phyloP scores from a whole-genome alignment of 2,113 vertebrate genomes.

The Peromyscus polionotus region DNA sequence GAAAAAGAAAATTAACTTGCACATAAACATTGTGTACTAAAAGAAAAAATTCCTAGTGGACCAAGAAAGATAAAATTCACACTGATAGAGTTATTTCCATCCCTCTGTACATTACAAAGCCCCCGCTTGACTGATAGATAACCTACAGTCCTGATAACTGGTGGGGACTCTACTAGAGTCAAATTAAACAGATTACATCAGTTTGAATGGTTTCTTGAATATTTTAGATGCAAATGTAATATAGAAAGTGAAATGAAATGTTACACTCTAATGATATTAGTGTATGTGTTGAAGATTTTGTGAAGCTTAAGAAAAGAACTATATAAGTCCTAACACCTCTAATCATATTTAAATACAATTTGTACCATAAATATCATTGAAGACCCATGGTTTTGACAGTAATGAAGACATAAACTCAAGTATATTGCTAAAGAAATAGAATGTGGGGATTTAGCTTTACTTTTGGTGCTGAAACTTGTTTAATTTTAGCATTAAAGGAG shows the following conservation, averaged over 20 bases:
- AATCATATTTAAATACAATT: constrained; percentile 7
- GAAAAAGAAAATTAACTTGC: constrained; percentile 55
- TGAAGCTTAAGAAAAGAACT: not conserved
- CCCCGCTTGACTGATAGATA: not conserved
- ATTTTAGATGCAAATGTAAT: constrained; percentile 24
- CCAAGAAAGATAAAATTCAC: not conserved
- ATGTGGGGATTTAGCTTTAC: not conserved
- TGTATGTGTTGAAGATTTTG: not conserved
- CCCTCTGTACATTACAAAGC: not conserved
- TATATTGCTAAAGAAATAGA: not conserved
- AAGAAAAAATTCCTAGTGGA: not conserved
- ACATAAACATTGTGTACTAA: not conserved
- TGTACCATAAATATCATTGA: not conserved
- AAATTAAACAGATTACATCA: constrained; percentile 6
- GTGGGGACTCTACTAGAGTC: not conserved
- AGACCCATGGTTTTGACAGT: not conserved
- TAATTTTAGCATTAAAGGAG: not conserved
- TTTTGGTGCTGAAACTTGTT: constrained; percentile 12
- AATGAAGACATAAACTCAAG: not conserved
- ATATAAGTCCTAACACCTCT: not conserved
- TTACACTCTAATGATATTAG: not conserved
- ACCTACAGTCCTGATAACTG: not conserved
- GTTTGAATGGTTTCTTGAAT: not conserved
- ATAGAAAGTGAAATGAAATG: constrained; percentile 1
- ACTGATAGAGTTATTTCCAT: not conserved